Base-by-base conservation (phyloP, 2,113 vertebrate genomes). In the Rhombomys opimus region DNA sequence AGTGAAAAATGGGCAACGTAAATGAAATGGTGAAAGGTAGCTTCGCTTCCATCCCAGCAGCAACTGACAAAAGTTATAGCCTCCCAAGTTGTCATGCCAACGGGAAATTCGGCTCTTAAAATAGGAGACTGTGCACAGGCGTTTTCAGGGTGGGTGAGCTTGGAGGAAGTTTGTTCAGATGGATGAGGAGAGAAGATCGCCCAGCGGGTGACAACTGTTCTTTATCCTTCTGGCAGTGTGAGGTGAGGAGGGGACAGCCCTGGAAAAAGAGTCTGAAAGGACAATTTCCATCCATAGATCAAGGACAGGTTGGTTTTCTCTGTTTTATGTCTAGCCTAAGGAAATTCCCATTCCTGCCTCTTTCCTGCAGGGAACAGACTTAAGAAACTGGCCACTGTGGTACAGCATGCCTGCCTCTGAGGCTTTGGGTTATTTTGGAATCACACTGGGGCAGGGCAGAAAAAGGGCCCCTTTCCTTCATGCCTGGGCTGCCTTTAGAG, bases 81-180 rank as follows among this genome's bases (percentile, higher is more conserved):
- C 86, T 89, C 95, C 95, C 96, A 97, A 98, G 98, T 98, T 98
- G 98, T 98, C 98, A 98, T 99, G 98, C 97, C 98, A 59, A 99
- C 98, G 59, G 97, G 93, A 97, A 98, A 98, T 98, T 97, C 93
- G 97, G 98, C 89, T 97, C 98, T 97, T 98, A 98, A 99, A 99
- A 99, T 98, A 99, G 98, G 91, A 93, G 86, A 95, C 93, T 88
- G 96, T 92, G 97, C 92, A 97, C 94, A 97, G 80, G 95, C 97
- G 97, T 97, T 97, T 95, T 97, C n/a, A 0, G 22, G 97, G 91
- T 0, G 54, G 97, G 97, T n/a, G 41, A 96, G 87, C 81, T 95
- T 52, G 76, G 75, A 88, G 80, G 94, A 84, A 94, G 63, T 72
- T 68, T 65, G 80, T 8, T 93, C 52, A 46, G 61, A 87, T 18